A percentile compares a stretch with the other conserved stretches of the same genome.
Evolutionary conservation across 1,140 invertebrate species (phyloP).

Genomic region (Apis laboriosa): DNA sequence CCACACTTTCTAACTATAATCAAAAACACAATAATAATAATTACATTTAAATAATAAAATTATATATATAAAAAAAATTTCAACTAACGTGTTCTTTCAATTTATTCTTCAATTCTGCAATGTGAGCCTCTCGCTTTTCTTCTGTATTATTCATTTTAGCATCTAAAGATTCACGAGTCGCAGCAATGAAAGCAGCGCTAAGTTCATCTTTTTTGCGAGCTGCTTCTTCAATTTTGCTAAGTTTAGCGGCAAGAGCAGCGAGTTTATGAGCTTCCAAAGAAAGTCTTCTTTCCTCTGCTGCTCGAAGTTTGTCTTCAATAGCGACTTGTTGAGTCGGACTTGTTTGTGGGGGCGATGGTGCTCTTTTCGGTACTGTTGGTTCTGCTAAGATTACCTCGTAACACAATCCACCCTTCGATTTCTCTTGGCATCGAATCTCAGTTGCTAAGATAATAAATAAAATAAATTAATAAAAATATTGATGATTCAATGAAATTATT

Average conservation of each 20-base stretch:
- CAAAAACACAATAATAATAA: conserved; percentile 32
- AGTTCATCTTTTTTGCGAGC: conserved; percentile 93
- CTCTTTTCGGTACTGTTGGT: conserved; percentile 86
- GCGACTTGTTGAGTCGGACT: conserved; percentile 84
- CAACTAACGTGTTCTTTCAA: conserved; percentile 88
- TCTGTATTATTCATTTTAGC: conserved; percentile 93
- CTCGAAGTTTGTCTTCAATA: conserved; percentile 94
- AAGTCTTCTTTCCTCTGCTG: conserved; percentile 94
- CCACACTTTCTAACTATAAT: conserved; percentile 89
- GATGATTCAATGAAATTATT: neutral
- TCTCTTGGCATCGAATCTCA: conserved; percentile 93
- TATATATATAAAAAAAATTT: conserved; percentile 25
- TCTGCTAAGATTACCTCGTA: conserved; percentile 97
- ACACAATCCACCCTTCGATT: conserved; percentile 92
- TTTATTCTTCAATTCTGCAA: conserved; percentile 92
- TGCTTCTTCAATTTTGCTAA: conserved; percentile 94
- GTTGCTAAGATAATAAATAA: conserved; percentile 83
- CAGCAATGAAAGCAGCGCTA: conserved; percentile 89
- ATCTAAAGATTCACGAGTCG: conserved; percentile 92
- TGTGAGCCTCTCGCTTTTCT: conserved; percentile 93
- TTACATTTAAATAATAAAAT: neutral
- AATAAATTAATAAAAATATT: neutral
- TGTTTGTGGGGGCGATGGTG: conserved; percentile 82
- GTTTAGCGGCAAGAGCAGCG: conserved; percentile 89
- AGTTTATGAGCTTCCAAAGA: conserved; percentile 92